Conservation (phyloP, 2,888 invertebrate species). For the Penaeus monodon region DNA sequence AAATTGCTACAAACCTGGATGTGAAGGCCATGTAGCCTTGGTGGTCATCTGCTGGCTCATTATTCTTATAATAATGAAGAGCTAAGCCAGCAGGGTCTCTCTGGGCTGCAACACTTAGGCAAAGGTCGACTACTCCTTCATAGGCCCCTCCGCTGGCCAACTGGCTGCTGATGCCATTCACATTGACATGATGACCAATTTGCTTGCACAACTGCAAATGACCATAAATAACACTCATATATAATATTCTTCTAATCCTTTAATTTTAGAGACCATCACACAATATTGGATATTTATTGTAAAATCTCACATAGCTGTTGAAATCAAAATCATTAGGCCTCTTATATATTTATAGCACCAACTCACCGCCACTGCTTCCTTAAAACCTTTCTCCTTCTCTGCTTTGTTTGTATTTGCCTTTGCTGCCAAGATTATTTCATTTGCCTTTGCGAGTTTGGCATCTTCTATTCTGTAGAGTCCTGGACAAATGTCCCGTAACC, state of each 20-base stretch:
- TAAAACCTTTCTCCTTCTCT: slow-evolving; percentile 82
- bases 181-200: slow-evolving; percentile 87
- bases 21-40: slow-evolving; percentile 83
- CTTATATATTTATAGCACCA: too few relatives aligned
- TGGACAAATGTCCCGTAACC: slow-evolving; percentile 91
- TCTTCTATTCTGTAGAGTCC: slow-evolving; percentile 94
- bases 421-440: slow-evolving; percentile 87
- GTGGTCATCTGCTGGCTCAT: slow-evolving; percentile 84
- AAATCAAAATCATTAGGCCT: neutral
- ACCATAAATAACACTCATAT: neutral
- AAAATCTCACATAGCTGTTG: neutral
- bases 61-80: slow-evolving; percentile 87
- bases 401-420: slow-evolving; percentile 78
- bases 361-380: slow-evolving; percentile 78
- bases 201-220: slow-evolving; percentile 82
- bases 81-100: slow-evolving; percentile 91
- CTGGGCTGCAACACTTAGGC: slow-evolving; percentile 85
- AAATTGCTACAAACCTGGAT: slow-evolving; percentile 72
- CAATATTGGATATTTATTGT: neutral
- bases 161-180: slow-evolving; percentile 86
- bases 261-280: too few relatives aligned
- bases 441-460: slow-evolving; percentile 94
- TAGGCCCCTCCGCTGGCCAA: slow-evolving; percentile 79
- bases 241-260: too few relatives aligned
- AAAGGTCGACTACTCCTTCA: slow-evolving; percentile 89